Evolutionary conservation across 1,140 invertebrate species (phyloP).

Genomic region (Caenorhabditis tropicalis): DNA sequence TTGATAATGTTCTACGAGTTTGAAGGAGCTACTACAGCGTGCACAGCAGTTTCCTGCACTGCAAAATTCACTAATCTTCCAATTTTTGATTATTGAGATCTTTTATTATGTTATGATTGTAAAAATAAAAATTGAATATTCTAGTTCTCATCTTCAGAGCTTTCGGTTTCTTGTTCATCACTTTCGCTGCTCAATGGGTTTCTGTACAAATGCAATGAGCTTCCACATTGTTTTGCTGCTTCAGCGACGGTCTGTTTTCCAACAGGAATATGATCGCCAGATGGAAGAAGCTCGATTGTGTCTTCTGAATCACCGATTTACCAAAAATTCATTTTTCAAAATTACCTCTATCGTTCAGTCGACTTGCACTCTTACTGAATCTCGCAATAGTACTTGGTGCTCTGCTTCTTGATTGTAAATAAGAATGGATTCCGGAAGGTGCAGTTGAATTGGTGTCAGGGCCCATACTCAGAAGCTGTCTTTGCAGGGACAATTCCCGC

Average conservation of each 20-base stretch:
- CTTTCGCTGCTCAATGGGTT: conserved; percentile 57
- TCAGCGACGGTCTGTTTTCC: conserved; percentile 61
- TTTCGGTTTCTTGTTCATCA: conserved; percentile 51
- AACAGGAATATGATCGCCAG: conserved; percentile 48
- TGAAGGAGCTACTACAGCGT: background rate
- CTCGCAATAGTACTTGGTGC: conserved; percentile 44
- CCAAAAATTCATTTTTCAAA: background rate
- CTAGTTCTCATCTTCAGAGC: conserved; percentile 47
- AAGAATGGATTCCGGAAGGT: conserved; percentile 58
- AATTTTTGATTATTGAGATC: conserved; percentile 29
- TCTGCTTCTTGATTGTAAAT: conserved; percentile 58
- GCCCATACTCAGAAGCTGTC: conserved; percentile 57
- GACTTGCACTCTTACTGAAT: conserved; percentile 47
- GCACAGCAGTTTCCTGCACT: background rate
- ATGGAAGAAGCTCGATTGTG: conserved; percentile 26
- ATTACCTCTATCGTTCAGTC: conserved; percentile 44
- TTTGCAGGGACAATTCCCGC: conserved; percentile 56
- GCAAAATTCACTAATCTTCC: conserved; percentile 7
- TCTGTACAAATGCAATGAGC: conserved; percentile 57
- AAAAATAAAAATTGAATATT: background rate
- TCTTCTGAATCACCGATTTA: background rate
- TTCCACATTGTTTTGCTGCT: conserved; percentile 57
- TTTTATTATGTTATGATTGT: background rate
- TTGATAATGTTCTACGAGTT: conserved; percentile 30
- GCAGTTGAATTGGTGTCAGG: conserved; percentile 51